Conservation (phyloP, 2,113 vertebrate genomes). For the Hemiscyllium ocellatum region DNA sequence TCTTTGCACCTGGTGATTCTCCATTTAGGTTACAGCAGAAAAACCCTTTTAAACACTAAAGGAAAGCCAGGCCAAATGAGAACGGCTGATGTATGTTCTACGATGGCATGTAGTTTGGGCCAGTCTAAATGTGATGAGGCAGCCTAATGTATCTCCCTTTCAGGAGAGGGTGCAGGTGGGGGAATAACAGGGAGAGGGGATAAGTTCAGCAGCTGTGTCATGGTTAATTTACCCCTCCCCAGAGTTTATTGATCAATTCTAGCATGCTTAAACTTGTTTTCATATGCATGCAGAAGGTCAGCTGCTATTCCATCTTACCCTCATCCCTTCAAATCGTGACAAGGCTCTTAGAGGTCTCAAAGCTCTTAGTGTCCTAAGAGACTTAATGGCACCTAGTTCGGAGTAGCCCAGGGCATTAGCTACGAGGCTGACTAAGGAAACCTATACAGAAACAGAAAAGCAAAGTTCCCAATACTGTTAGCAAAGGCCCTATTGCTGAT, state of each 20-base stretch:
- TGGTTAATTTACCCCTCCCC: constrained; percentile 64
- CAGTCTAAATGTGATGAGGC: constrained; percentile 45
- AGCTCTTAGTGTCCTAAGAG: constrained; percentile 99
- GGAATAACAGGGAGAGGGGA: constrained; percentile 49
- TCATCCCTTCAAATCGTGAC: constrained; percentile 99
- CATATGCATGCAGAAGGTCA: constrained; percentile 98
- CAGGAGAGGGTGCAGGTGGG: constrained; percentile 52
- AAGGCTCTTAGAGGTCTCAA: constrained; percentile 99
- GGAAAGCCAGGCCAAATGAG: constrained; percentile 83
- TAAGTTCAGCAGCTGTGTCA: constrained; percentile 79
- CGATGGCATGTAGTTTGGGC: constrained; percentile 61
- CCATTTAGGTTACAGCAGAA: constrained; percentile 67
- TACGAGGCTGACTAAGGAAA: constrained; percentile 99
- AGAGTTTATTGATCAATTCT: constrained; percentile 78
- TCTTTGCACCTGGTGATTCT: constrained; percentile 98
- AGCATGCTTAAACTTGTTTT: constrained; percentile 91
- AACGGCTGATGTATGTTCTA: constrained; percentile 74
- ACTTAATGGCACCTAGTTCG: constrained; percentile 99
- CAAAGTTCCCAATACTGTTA: constrained; percentile 98
- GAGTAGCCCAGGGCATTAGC: constrained; percentile 99
- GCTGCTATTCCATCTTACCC: constrained; percentile 99
- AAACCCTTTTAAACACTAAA: constrained; percentile 73
- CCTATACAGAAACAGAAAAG: constrained; percentile 97
- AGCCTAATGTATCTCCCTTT: constrained; percentile 68
- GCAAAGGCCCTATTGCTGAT: constrained; percentile 82